Evolutionary conservation across 2,113 vertebrate species (phyloP).

Genomic region (Sminthopsis crassicaudata): DNA sequence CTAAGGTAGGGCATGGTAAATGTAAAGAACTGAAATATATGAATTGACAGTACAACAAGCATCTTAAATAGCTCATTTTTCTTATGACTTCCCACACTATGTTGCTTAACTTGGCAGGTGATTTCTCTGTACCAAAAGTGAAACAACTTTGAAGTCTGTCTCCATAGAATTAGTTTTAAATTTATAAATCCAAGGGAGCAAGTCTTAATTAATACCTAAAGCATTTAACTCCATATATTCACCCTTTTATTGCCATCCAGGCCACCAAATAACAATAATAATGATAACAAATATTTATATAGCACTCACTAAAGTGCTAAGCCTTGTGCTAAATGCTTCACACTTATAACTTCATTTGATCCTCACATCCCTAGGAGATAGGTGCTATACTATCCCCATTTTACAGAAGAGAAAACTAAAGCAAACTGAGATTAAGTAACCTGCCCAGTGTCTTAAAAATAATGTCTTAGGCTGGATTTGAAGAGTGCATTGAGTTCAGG

Average conservation of each 20-base stretch:
- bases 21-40: neutral
- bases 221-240: neutral
- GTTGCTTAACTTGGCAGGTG: neutral
- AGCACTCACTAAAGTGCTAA: neutral
- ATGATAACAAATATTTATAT: neutral
- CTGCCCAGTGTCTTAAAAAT: neutral
- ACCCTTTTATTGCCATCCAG: neutral
- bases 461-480: neutral
- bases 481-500: neutral
- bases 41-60: neutral
- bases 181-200: slow-evolving; percentile 35
- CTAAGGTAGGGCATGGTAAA: neutral
- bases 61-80: neutral
- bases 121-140: slow-evolving; percentile 18
- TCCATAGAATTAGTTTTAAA: slow-evolving; percentile 21
- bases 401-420: neutral
- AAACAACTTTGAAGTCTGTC: slow-evolving; percentile 1
- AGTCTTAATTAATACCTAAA: neutral
- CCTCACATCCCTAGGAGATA: neutral
- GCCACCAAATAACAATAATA: neutral
- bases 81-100: neutral
- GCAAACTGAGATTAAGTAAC: neutral
- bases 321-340: neutral
- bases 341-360: neutral
- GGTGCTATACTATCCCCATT: neutral